Evolutionary conservation across 2,797 vertebrate species (phyloP).

Genomic region (Hydrocynus forskahlii): DNA sequence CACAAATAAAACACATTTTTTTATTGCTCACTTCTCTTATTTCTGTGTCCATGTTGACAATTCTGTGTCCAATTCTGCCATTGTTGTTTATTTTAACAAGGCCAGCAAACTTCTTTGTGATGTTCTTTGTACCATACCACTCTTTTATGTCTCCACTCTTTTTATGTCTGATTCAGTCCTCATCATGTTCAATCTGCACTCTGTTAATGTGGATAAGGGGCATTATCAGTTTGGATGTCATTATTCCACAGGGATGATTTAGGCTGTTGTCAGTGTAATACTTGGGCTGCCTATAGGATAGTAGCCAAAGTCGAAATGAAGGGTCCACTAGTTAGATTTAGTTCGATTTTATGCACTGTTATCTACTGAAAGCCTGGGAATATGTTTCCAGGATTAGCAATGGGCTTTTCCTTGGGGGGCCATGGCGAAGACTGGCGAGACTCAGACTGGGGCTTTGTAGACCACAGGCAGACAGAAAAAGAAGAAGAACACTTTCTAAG

Average conservation of each 20-base stretch:
- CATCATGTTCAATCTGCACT: not conserved
- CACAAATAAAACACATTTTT: slow-evolving; percentile 1
- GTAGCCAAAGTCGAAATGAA: slow-evolving; percentile 23
- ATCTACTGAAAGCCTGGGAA: slow-evolving; percentile 50
- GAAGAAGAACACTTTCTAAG: slow-evolving; percentile 48
- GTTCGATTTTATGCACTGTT: slow-evolving; percentile 58
- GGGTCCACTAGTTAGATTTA: slow-evolving; percentile 45
- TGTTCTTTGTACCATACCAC: slow-evolving; percentile 16
- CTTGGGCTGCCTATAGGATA: not conserved
- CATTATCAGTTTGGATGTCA: not conserved
- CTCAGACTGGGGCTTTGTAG: slow-evolving; percentile 66
- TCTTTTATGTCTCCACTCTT: slow-evolving; percentile 3
- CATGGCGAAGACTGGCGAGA: slow-evolving; percentile 66
- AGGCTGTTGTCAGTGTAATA: not conserved
- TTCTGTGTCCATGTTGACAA: slow-evolving; percentile 14
- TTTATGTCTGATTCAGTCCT: not conserved
- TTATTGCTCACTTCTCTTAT: slow-evolving; percentile 23
- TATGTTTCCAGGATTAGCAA: slow-evolving; percentile 55
- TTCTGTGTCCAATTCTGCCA: not conserved
- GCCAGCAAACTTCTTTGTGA: slow-evolving; percentile 46
- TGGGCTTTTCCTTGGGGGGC: slow-evolving; percentile 43
- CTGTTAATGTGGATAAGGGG: slow-evolving; percentile 2
- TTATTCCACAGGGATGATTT: not conserved
- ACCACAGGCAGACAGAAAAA: slow-evolving; percentile 55
- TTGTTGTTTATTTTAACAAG: slow-evolving; percentile 16